Percentiles rank a stretch among this genome's conserved stretches.
Conservation (phyloP, 2,888 invertebrate genomes). For the Neuroscelio doddi region DNA sequence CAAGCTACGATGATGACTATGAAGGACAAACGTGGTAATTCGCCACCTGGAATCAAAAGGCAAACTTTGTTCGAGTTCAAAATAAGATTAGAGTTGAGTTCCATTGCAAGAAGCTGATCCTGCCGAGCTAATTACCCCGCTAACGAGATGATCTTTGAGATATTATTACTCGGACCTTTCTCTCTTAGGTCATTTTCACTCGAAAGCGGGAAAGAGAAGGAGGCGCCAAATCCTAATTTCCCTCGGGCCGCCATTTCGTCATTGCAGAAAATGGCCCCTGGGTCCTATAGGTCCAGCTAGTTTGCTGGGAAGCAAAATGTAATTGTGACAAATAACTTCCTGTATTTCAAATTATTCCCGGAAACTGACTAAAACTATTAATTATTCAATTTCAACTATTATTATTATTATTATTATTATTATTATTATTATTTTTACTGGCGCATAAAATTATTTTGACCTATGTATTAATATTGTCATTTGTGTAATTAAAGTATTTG, state of each 20-base stretch:
- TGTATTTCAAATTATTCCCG: constrained; percentile 5
- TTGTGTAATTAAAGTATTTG: no score
- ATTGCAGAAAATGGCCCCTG: constrained; percentile 43
- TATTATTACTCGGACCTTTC: constrained; percentile 26
- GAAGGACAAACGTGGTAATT: constrained; percentile 36
- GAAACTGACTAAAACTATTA: neutral
- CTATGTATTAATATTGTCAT: no score
- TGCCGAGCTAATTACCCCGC: constrained; percentile 10
- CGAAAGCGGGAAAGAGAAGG: constrained; percentile 16
- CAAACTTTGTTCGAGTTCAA: constrained; percentile 7
- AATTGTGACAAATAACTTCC: constrained; percentile 6
- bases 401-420: no score
- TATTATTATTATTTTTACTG: neutral
- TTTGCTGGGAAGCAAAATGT: constrained; percentile 2
- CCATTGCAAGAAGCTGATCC: neutral
- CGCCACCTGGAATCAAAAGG: constrained; percentile 44
- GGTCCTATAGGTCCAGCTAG: constrained; percentile 15
- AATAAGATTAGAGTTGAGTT: constrained; percentile 2
- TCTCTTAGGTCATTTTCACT: constrained; percentile 7
- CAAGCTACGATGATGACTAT: constrained; percentile 31
- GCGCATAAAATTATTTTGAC: no score
- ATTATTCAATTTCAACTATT: neutral
- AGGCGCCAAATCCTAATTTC: constrained; percentile 42
- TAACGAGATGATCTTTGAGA: constrained; percentile 31
- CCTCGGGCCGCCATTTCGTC: constrained; percentile 45